Percentiles rank a stretch among this genome's conserved stretches.
Conservation (phyloP, 1,140 invertebrate species). For the Helicoverpa armigera region DNA sequence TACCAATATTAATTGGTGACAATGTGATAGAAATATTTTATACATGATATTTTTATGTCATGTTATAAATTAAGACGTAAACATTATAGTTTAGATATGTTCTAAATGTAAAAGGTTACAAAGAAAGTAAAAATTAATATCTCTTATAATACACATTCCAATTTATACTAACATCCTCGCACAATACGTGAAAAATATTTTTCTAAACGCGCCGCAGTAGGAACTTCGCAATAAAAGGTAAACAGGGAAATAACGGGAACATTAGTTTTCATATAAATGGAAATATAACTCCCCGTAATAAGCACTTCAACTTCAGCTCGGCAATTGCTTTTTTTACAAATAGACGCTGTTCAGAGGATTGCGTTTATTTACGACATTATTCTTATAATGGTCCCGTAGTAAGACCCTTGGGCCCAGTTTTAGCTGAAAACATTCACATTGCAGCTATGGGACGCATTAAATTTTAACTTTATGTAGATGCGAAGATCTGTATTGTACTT, state of each 20-base stretch:
- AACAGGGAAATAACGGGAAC: slow-evolving; percentile 45
- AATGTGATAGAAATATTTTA: too few species aligned
- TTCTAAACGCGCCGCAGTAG: slow-evolving; percentile 26
- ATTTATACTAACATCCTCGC: slow-evolving; percentile 8
- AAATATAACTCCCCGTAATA: slow-evolving; percentile 47
- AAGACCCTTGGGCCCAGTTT: slow-evolving; percentile 72
- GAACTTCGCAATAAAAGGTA: slow-evolving; percentile 46
- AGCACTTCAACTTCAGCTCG: slow-evolving; percentile 48
- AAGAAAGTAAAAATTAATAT: slow-evolving; percentile 13
- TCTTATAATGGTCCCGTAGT: slow-evolving; percentile 72
- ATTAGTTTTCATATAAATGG: slow-evolving; percentile 52
- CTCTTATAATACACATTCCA: slow-evolving; percentile 11
- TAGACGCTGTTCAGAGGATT: slow-evolving; percentile 54
- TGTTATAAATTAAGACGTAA: too few species aligned
- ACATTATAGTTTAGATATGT: too few species aligned
- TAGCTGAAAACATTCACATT: slow-evolving; percentile 75
- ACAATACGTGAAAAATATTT: slow-evolving; percentile 39
- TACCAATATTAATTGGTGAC: too few species aligned
- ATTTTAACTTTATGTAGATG: slow-evolving; percentile 72
- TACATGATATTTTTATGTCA: too few species aligned
- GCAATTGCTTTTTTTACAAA: slow-evolving; percentile 51
- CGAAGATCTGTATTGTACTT: slow-evolving; percentile 60
- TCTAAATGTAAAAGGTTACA: too few species aligned
- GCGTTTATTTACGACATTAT: slow-evolving; percentile 75
- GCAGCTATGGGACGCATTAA: slow-evolving; percentile 79